Base-by-base conservation (phyloP, 2,888 invertebrate species). In the Acronicta aceris region DNA sequence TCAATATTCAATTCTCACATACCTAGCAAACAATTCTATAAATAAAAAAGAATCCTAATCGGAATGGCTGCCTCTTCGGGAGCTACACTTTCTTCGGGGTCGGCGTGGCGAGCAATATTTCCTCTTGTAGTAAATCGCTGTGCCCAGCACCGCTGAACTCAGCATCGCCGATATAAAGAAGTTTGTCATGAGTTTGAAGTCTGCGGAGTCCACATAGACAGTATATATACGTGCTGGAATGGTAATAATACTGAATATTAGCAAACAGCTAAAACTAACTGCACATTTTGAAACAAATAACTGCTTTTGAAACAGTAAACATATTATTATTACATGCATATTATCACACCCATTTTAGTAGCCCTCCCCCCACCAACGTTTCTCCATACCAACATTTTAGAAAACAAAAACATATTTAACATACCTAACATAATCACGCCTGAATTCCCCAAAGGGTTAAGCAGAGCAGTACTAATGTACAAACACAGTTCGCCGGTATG, bases 171-270 rank as follows among this genome's bases (percentile, higher is more conserved):
- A 97, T 63, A 97, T 95, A 5, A 93, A 84, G 85, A 98, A 98
- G 89, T 98, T 98, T 2, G 95, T 87, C 63, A 98, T 90, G 16
- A 98, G 89, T 70, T 97, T 95, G 33, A 91, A 74, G 86, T 98
- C 98, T 2, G 95, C 96, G 0, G 98, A 98, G 83, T 97, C 97
- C 83, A 98, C 94, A 82, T 95, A 96, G 56, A 97, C 96, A 0
- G 98, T 98, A 85, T 97, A 97, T 30, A 98, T 95, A 56, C 98
- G 96, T 49, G 97, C 98, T 98, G 93, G 56, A 96, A 78, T 13
- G 10, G 9, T 47, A 59, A 62, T 10, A 43, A 33, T 12, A 33
- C 33, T 33, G 12, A 3, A 33, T 12, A 12, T 12, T 33, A 33
- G 12, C 4, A 10, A 4, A 10, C 33, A 6, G 12, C 12, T 12